A percentile compares a stretch with the other conserved stretches of the same genome.
Evolutionary conservation across 2,113 vertebrate genomes (phyloP).

Genomic region (Hydrochoerus hydrochaeris): DNA sequence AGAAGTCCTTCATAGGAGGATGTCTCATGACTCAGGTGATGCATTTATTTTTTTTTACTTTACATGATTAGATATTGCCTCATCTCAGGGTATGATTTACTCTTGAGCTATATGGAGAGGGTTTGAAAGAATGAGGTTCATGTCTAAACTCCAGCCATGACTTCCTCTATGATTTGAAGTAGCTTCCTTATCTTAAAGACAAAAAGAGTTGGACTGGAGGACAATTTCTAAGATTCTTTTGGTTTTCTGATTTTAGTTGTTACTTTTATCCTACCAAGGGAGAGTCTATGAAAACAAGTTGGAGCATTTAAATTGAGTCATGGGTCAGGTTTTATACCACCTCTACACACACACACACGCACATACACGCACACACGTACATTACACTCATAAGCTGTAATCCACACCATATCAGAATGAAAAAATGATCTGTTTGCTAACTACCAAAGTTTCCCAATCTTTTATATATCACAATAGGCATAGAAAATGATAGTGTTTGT

Average conservation of each 20-base stretch:
- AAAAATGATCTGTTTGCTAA: background rate
- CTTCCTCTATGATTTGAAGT: slow-evolving; percentile 30
- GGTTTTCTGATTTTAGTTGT: background rate
- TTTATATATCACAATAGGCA: background rate
- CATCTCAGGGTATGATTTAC: background rate
- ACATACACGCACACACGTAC: background rate
- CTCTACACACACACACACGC: background rate
- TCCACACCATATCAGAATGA: background rate
- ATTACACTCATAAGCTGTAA: background rate
- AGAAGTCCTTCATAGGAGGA: background rate
- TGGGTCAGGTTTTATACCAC: background rate
- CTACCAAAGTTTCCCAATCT: background rate
- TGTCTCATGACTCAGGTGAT: background rate
- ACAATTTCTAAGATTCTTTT: background rate
- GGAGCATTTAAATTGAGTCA: background rate
- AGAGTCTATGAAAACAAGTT: background rate
- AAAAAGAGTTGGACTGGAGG: background rate
- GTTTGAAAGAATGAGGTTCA: background rate
- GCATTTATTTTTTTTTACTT: slow-evolving; percentile 55
- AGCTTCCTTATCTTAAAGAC: background rate
- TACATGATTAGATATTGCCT: slow-evolving; percentile 20
- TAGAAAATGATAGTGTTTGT: background rate
- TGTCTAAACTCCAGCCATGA: background rate
- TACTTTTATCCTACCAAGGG: background rate
- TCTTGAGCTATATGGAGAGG: background rate